Evolutionary conservation across 2,113 vertebrate species (phyloP).

Genomic region (Vicugna pacos): DNA sequence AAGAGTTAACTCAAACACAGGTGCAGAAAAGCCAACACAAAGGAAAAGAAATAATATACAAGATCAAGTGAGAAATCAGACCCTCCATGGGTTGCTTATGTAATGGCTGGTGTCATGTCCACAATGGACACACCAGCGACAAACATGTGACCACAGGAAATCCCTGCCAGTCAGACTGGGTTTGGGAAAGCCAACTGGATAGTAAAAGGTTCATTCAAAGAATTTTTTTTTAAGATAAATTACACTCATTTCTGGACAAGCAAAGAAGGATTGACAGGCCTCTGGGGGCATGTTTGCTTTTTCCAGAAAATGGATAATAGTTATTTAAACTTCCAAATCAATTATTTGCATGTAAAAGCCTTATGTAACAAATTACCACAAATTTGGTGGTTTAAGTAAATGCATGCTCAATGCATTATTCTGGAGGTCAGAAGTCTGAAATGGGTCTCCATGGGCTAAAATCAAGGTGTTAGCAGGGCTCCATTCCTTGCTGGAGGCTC

Average conservation of each 20-base stretch:
- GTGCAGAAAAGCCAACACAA: constrained; percentile 80
- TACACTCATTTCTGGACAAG: background rate
- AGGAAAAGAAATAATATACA: constrained; percentile 82
- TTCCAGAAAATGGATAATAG: background rate
- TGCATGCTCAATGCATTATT: background rate
- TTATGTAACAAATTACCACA: background rate
- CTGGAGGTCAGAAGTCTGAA: background rate
- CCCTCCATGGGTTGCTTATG: constrained; percentile 74
- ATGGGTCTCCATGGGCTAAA: background rate
- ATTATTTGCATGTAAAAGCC: constrained; percentile 21
- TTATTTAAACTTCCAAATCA: constrained; percentile 56
- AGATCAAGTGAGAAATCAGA: constrained; percentile 82
- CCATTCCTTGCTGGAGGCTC: background rate
- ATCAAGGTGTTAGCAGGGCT: background rate
- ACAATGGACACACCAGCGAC: constrained; percentile 66
- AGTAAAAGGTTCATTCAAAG: constrained; percentile 20
- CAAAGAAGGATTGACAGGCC: background rate
- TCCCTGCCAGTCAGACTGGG: constrained; percentile 24
- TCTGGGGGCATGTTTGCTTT: constrained; percentile 12
- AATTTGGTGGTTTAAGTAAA: background rate
- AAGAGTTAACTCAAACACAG: constrained; percentile 83
- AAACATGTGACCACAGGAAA: constrained; percentile 75
- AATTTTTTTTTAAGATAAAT: constrained; percentile 28
- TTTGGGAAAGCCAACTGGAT: constrained; percentile 4
- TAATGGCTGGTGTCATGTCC: constrained; percentile 77